Conservation (phyloP, 2,888 invertebrate species). For the Drosophila hawaiiensis region DNA sequence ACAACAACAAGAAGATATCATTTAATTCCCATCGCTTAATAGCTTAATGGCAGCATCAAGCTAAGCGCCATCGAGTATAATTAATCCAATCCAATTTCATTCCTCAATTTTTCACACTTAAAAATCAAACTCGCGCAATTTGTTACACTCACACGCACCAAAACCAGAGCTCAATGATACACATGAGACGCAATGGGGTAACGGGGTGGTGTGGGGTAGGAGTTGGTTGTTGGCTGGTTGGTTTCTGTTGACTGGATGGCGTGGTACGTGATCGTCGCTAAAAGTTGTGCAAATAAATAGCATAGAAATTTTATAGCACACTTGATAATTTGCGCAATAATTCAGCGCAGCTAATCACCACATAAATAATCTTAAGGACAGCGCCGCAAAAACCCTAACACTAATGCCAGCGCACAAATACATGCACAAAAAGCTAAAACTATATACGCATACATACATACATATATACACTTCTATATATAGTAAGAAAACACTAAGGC, state of each 20-base stretch:
- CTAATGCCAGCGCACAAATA: conserved; percentile 17
- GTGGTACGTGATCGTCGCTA: conserved; percentile 53
- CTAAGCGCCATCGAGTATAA: conserved; percentile 39
- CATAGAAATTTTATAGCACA: conserved; percentile 80
- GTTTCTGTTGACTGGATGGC: conserved; percentile 1
- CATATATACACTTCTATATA: conserved; percentile 16
- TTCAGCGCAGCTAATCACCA: conserved; percentile 83
- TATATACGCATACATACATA: conserved; percentile 14
- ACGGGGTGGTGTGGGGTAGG: neutral
- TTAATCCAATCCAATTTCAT: conserved; percentile 59
- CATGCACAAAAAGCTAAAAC: neutral
- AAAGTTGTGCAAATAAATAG: conserved; percentile 70
- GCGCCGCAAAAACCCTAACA: conserved; percentile 28
- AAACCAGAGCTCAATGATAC: conserved; percentile 55
- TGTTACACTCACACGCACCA: conserved; percentile 59
- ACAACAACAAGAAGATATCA: neutral
- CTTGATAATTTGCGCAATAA: conserved; percentile 83
- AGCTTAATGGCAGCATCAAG: conserved; percentile 8
- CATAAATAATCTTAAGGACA: conserved; percentile 82
- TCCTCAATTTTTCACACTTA: conserved; percentile 57
- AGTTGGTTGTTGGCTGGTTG: neutral
- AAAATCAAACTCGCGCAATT: conserved; percentile 69
- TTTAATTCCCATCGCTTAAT: neutral
- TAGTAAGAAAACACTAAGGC: conserved; percentile 19
- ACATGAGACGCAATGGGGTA: conserved; percentile 50